Percentiles rank a stretch among this genome's conserved stretches.
phyloP scores from a whole-genome alignment of 2,888 invertebrate genomes.

The Idaea straminata region DNA sequence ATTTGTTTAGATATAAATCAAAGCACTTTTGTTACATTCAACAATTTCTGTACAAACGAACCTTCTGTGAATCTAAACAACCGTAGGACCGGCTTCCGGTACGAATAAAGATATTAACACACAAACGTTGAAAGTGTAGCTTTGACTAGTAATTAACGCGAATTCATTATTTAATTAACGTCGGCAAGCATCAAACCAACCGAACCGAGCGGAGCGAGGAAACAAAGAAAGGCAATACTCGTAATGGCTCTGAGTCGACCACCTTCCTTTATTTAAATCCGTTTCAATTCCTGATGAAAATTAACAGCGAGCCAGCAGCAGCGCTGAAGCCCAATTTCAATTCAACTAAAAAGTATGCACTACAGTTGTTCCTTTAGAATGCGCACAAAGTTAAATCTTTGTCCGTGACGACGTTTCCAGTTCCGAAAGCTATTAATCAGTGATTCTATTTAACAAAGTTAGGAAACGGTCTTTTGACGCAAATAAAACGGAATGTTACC shows the following conservation, averaged over 20 bases:
- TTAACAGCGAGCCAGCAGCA: conserved; percentile 23
- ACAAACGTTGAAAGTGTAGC: neutral
- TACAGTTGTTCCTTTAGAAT: conserved; percentile 33
- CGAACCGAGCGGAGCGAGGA: conserved; percentile 15
- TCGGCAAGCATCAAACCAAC: conserved; percentile 15
- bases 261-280: conserved; percentile 30
- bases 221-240: conserved; percentile 25
- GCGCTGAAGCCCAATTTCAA: conserved; percentile 26
- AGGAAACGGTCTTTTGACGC: conserved; percentile 41
- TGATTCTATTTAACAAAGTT: conserved; percentile 48
- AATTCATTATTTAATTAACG: conserved; percentile 18
- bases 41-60: neutral
- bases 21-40: neutral
- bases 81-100: neutral
- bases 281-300: conserved; percentile 24
- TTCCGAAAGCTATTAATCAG: conserved; percentile 46
- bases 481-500: conserved; percentile 47
- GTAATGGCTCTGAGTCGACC: conserved; percentile 18
- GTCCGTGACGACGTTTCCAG: conserved; percentile 36
- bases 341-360: conserved; percentile 32
- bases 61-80: neutral
- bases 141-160: conserved; percentile 3
- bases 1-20: no score
- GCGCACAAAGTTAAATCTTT: conserved; percentile 41
- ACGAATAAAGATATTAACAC: neutral